Conservation (phyloP, 2,113 vertebrate species). For the Parotia lawesii region DNA sequence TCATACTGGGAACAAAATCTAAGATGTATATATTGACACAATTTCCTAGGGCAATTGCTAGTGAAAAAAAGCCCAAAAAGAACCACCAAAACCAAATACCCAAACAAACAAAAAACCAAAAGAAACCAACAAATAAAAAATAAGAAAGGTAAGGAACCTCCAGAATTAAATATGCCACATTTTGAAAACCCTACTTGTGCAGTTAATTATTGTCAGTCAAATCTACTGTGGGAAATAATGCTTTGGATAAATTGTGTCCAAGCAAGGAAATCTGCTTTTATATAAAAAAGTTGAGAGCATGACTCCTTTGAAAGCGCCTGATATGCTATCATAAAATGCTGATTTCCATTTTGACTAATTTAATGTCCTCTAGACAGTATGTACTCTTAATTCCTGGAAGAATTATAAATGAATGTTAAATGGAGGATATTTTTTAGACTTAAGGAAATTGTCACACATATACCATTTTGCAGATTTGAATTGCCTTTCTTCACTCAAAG, state of each 20-base stretch:
- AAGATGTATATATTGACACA: neutral
- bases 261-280: neutral
- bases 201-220: neutral
- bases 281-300: neutral
- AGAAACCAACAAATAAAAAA: neutral
- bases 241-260: neutral
- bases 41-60: neutral
- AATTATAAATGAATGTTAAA: neutral
- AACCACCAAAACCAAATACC: neutral
- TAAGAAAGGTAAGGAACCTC: neutral
- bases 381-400: neutral
- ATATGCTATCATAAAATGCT: neutral
- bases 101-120: neutral
- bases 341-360: neutral
- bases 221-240: neutral
- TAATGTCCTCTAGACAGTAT: neutral
- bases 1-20: neutral
- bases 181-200: neutral
- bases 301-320: neutral
- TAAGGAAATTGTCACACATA: neutral
- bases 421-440: neutral
- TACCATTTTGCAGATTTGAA: neutral
- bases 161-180: neutral
- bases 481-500: neutral
- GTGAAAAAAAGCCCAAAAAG: rapidly evolving